These are phyloP conservation scores for Drosophila neutralis DNA, from an alignment of 2,888 invertebrate species.

Conservation along the genomic window DNA sequence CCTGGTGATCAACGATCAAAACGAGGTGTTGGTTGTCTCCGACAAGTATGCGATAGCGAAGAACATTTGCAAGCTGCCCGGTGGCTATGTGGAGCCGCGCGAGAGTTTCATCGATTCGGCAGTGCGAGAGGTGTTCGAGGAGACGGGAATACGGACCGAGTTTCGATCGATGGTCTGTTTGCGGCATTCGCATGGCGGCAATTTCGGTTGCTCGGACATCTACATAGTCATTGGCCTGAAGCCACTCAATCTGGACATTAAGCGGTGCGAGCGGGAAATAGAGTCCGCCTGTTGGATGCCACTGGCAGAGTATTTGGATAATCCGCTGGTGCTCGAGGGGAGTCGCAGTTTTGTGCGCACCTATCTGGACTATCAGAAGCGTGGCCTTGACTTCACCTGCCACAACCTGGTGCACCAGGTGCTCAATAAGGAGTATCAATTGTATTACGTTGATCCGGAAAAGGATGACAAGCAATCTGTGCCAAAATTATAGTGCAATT, in stretches of 20 bases:
- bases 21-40: conserved; percentile 92
- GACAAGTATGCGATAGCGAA: conserved; percentile 87
- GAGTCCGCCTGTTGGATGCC: conserved; percentile 93
- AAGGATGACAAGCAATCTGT: conserved; percentile 4
- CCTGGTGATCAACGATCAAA: conserved; percentile 90
- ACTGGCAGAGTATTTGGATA: conserved; percentile 89
- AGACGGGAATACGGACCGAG: conserved; percentile 92
- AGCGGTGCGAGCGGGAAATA: conserved; percentile 91
- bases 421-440: conserved; percentile 80
- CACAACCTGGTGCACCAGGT: conserved; percentile 84
- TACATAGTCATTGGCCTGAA: conserved; percentile 91
- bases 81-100: conserved; percentile 95
- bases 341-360: conserved; percentile 89
- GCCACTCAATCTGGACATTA: conserved; percentile 88
- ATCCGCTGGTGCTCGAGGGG: conserved; percentile 90
- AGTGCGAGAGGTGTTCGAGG: conserved; percentile 94
- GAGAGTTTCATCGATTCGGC: conserved; percentile 94
- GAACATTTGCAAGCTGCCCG: conserved; percentile 94
- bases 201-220: conserved; percentile 94
- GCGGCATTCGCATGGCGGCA: conserved; percentile 91
- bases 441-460: conserved; percentile 79
- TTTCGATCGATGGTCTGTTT: conserved; percentile 91
- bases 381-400: conserved; percentile 87
- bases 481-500: conserved; percentile 29
- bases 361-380: conserved; percentile 88